Conservation (phyloP, 53 echinoderm and acorn worm species). For the Patiria pectinifera region DNA sequence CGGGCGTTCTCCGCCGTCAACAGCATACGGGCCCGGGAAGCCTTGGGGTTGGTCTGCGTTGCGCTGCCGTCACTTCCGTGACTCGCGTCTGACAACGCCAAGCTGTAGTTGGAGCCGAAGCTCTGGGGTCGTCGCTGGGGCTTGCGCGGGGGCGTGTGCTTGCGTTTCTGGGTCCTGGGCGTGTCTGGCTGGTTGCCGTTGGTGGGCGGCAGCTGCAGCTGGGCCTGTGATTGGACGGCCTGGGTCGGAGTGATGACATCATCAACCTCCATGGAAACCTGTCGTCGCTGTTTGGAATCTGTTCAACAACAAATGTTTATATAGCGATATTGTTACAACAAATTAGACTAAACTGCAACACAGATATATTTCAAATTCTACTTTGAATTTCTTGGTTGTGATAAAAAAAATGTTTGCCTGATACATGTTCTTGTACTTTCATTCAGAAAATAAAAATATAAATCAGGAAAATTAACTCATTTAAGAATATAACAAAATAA, state of each 20-base stretch:
- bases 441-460: too few species aligned
- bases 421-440: too few species aligned
- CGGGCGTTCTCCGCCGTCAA: slow-evolving; percentile 28
- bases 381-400: too few species aligned
- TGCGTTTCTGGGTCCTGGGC: slow-evolving; percentile 53
- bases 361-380: neutral
- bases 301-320: neutral
- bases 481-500: too few species aligned
- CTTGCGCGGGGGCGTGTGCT: slow-evolving; percentile 76
- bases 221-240: slow-evolving; percentile 38
- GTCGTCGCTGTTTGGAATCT: slow-evolving; percentile 55
- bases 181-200: slow-evolving; percentile 42
- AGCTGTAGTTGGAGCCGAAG: slow-evolving; percentile 87
- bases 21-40: neutral
- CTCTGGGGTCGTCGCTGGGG: slow-evolving; percentile 87
- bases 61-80: slow-evolving; percentile 26
- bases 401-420: too few species aligned
- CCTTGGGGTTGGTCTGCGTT: slow-evolving; percentile 14
- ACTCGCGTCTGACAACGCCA: slow-evolving; percentile 48
- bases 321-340: neutral
- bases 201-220: slow-evolving; percentile 40
- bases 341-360: neutral
- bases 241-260: slow-evolving; percentile 54
- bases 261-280: slow-evolving; percentile 40
- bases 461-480: too few species aligned